Evolutionary conservation across 2,797 vertebrate species (phyloP).

Genomic region (Jordanella pulchra): DNA sequence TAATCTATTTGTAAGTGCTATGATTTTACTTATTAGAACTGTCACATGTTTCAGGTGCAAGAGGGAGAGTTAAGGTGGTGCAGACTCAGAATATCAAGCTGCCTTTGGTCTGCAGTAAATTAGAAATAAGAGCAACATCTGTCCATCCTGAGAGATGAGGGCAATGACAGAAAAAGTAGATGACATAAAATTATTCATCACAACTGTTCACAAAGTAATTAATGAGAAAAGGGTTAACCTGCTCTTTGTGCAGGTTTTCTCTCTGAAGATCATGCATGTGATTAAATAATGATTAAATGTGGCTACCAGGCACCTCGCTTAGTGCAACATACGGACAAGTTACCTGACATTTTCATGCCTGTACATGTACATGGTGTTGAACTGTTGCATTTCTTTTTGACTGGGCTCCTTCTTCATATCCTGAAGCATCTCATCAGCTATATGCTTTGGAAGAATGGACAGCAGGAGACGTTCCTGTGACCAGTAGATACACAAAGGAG

Average conservation of each 20-base stretch:
- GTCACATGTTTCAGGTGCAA: not conserved
- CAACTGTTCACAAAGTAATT: not conserved
- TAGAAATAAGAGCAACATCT: no score
- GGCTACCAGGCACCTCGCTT: not conserved
- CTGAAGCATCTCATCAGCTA: slow-evolving; percentile 96
- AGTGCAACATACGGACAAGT: not conserved
- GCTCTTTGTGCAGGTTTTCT: not conserved
- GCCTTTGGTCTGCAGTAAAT: no score
- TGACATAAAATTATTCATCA: not conserved
- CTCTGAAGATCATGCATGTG: not conserved
- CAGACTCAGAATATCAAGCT: not conserved
- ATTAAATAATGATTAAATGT: not conserved
- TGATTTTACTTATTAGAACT: not conserved
- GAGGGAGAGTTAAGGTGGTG: not conserved
- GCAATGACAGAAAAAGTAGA: not conserved
- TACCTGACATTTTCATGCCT: slow-evolving; percentile 97
- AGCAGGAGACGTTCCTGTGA: slow-evolving; percentile 90
- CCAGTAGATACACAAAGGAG: not conserved
- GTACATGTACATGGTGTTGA: slow-evolving; percentile 99
- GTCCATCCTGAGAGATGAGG: not conserved
- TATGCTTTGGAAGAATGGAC: slow-evolving; percentile 95
- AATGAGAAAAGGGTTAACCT: not conserved
- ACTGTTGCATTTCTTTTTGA: slow-evolving; percentile 95
- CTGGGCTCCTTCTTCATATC: slow-evolving; percentile 96
- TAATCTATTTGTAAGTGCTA: no score